Percentiles rank a stretch among this genome's conserved stretches.
phyloP scores from a whole-genome alignment of 2,888 invertebrate genomes.

The Lucinisca nassula region DNA sequence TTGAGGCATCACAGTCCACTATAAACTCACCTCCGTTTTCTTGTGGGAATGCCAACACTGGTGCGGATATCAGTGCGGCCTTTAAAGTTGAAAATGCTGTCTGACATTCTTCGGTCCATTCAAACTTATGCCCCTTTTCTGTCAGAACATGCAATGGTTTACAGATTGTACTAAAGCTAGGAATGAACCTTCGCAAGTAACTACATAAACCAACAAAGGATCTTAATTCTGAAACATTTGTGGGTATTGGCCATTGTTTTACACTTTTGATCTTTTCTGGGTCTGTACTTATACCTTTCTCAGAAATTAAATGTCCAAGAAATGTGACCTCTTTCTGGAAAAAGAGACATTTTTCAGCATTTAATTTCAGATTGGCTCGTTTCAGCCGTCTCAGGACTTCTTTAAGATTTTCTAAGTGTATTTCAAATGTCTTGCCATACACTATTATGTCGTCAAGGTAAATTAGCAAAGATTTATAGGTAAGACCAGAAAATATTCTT shows the following conservation, averaged over 20 bases:
- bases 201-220: conserved; percentile 40
- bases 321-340: conserved; percentile 31
- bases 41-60: conserved; percentile 57
- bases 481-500: conserved; percentile 36
- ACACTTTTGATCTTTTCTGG: conserved; percentile 36
- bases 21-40: conserved; percentile 29
- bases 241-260: conserved; percentile 42
- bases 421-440: conserved; percentile 41
- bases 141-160: conserved; percentile 45
- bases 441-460: conserved; percentile 61
- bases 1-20: conserved; percentile 42
- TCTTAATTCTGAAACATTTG: conserved; percentile 35
- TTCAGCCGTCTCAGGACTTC: conserved; percentile 47
- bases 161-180: conserved; percentile 25
- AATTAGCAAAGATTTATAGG: conserved; percentile 36
- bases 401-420: conserved; percentile 40
- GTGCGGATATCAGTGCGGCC: conserved; percentile 43
- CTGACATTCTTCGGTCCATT: conserved; percentile 50
- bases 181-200: conserved; percentile 47
- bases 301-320: conserved; percentile 32
- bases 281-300: conserved; percentile 33
- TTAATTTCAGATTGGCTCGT: conserved; percentile 29
- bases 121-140: conserved; percentile 25
- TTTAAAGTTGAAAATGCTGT: conserved; percentile 53
- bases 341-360: conserved; percentile 26